Base-by-base conservation (phyloP, 2,113 vertebrate species). In the Hydrochoerus hydrochaeris region DNA sequence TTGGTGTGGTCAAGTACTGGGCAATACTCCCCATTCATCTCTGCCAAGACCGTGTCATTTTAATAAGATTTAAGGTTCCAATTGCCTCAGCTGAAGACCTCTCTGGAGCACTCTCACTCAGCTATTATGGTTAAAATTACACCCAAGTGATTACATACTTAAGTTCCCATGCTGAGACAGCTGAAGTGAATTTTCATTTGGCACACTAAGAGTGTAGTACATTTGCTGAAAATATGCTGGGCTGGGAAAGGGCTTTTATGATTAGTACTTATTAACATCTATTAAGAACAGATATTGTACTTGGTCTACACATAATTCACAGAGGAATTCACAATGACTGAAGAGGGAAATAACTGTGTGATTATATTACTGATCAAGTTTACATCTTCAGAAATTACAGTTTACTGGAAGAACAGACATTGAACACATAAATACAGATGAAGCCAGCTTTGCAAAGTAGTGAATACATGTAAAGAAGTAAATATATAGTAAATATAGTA, bases 161-260 rank as follows among this genome's bases (percentile, higher is more conserved):
- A 80, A 73, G 60, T 95, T 94, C 85, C 63, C 95, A 96, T 91
- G 69, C 89, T 94, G 93, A 97, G 87, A 90, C 54, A 87, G 81
- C 89, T 96, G 65, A 96, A 95, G 83, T 67, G 88, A 96, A 83
- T 95, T 96, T 96, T 90, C 86, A 80, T 52, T 97, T 95, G 88
- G 93, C 93, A 93, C 32, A 19, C 22, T 60, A 82, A 69, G 35
- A 69, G 17, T 69, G 57, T 87, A 90, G 93, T 60, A 73, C 58
- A 60, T 83, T 88, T 91, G 77, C 49, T 92, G 81, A 92, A 97
- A 89, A 16, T 62, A 88, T 38, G 77, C 58, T 92, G 49, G 20
- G 41, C 65, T 89, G 71, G 41, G 60, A 93, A 93, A 95, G 95
- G 75, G 81, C 93, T 92, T 96, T 95, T 90, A 78, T 93, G 94